Base-by-base conservation (phyloP, 2,113 vertebrate genomes). In the Aramus guarauna region DNA sequence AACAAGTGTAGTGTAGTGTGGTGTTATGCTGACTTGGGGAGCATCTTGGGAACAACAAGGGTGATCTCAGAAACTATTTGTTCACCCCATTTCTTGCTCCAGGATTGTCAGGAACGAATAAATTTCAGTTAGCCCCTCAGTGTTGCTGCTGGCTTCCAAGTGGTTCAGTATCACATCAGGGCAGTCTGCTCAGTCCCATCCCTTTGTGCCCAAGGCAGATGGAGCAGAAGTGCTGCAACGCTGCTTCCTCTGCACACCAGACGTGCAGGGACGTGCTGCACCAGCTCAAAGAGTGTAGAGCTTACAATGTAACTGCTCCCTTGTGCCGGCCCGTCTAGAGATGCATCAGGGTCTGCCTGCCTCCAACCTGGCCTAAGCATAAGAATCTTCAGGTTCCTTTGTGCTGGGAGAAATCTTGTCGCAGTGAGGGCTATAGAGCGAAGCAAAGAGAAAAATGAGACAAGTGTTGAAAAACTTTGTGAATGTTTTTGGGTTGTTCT, bases 381-480 rank as follows among this genome's bases (percentile, higher is more conserved):
- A 59, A 62, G 34, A 8, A 64, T 59, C 27, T 36, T 41, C 32
- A 37, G 11, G 6, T 59, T 59, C 16, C 22, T 80, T 63, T 63
- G 32, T 2, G 1, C 26, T 66, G 16, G 34, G 68, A 68, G n/a
- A 68, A 60, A 50, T 59, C 15, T 81, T 75, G 27, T 32, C 20
- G 52, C 19, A 43, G 14, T 24, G 53, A 47, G 17, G 12, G 32
- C 29, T 55, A 0, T 5, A 37, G 36, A 83, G 34, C 1, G 1
- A 87, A 72, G 36, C 22, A 47, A 64, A 67, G 37, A 19, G 34
- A 24, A 45, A 29, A 41, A 41, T 34, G 36, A 34, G 16, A 22
- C 0, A 0, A 41, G 29, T 15, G 8, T 60, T 80, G 34, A 53
- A 69, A 41, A 69, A 30, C 9, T 12, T 59, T 11, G 4, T 14